These are phyloP conservation scores for Pegoplata infirma DNA, from an alignment of 2,888 invertebrate genomes.

Conservation along the genomic window DNA sequence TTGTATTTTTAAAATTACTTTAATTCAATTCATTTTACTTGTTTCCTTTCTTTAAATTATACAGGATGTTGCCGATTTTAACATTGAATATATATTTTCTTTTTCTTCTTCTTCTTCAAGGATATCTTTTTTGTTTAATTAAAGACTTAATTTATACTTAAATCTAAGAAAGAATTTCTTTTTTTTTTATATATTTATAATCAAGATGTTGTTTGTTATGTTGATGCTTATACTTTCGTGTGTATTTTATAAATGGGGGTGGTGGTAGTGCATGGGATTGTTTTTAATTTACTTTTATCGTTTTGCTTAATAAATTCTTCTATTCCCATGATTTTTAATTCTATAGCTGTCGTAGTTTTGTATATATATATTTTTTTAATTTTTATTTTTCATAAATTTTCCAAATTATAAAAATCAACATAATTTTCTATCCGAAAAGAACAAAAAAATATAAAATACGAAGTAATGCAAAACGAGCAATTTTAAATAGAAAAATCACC, in stretches of 20 bases:
- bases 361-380: too few relatives aligned
- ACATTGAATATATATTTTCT: conserved; percentile 42
- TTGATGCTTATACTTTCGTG: conserved; percentile 52
- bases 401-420: conserved; percentile 23
- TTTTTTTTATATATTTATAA: conserved; percentile 54
- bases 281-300: conserved; percentile 23
- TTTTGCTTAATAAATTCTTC: conserved; percentile 8
- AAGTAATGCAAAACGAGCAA: conserved; percentile 46
- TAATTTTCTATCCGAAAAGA: conserved; percentile 15
- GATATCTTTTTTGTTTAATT: conserved; percentile 35
- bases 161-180: conserved; percentile 59
- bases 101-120: conserved; percentile 35
- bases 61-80: background rate
- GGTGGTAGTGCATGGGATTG: conserved; percentile 12
- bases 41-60: background rate
- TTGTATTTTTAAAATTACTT: background rate
- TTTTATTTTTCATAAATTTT: conserved; percentile 11
- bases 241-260: conserved; percentile 40
- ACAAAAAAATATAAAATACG: conserved; percentile 38
- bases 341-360: conserved; percentile 45
- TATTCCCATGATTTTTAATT: conserved; percentile 29
- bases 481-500: conserved; percentile 50
- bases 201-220: conserved; percentile 57
- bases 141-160: conserved; percentile 59
- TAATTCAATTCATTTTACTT: background rate